These are phyloP conservation scores for Toxotes jaculatrix DNA, from an alignment of 2,113 vertebrate species.

Conservation along the genomic window DNA sequence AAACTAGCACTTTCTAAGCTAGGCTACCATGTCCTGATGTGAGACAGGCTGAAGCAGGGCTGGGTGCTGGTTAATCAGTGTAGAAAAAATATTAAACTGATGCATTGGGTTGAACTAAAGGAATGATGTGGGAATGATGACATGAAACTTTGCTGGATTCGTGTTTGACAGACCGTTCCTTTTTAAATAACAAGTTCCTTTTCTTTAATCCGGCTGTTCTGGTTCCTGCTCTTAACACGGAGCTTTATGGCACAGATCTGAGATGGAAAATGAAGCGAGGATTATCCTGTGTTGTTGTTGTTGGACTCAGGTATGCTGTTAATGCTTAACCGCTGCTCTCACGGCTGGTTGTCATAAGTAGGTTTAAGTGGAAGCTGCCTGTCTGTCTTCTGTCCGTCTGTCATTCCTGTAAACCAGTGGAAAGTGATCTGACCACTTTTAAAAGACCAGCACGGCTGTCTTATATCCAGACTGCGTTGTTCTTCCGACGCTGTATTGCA, in stretches of 20 bases:
- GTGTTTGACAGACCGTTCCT: no score
- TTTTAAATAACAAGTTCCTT: no score
- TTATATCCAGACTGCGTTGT: slow-evolving; percentile 16
- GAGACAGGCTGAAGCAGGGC: no score
- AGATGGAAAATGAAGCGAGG: background rate
- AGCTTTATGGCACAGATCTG: slow-evolving; percentile 14
- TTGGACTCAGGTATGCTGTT: slow-evolving; percentile 18
- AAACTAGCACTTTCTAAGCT: no score
- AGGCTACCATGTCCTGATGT: no score
- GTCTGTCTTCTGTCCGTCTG: slow-evolving; percentile 12
- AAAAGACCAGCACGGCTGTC: background rate
- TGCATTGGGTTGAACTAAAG: no score
- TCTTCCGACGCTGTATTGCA: background rate
- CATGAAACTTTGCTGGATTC: no score
- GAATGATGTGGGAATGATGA: no score
- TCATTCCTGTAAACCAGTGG: slow-evolving; percentile 22
- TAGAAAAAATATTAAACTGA: no score
- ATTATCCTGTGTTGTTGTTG: slow-evolving; percentile 1
- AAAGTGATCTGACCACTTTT: slow-evolving; percentile 59
- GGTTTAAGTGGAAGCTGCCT: slow-evolving; percentile 7
- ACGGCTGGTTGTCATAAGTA: background rate
- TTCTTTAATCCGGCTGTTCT: slow-evolving; percentile 16
- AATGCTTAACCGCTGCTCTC: slow-evolving; percentile 11
- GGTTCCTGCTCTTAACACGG: slow-evolving; percentile 5
- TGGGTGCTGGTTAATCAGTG: no score